Base-by-base conservation (phyloP, 2,888 invertebrate genomes). In the Heteromurus nitidus region DNA sequence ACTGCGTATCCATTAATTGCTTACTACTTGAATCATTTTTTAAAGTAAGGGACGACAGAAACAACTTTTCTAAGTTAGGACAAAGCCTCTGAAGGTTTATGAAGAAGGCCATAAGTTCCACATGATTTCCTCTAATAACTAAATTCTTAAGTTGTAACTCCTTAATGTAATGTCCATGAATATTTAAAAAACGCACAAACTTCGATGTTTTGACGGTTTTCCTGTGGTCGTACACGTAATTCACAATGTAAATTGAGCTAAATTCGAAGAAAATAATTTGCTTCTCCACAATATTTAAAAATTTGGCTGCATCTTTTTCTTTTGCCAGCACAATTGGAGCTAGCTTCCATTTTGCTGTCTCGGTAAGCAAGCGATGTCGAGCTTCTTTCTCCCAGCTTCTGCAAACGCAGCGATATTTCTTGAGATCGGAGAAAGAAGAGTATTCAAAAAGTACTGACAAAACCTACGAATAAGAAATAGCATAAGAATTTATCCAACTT, bases 341-440 rank as follows among this genome's bases (percentile, higher is more conserved):
- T 16, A 75, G 42, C 11, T 53, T 16, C 75, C 75, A 75, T 20
- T 28, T 65, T 36, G 24, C 26, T 2, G 65, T 65, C 67, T 75
- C 75, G 1, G 30, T 65, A 2, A 53, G n/a, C 18, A 75, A 20
- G 28, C 24, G 9, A 28, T 75, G 67, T 20, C 67, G 42, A 9
- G 75, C 75, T 26, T 75, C 75, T 20, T 67, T 65, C 22, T 75
- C 75, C 75, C 75, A 75, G 5, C 30, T 31, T 53, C 58, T 22
- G 53, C 75, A 75, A 1, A 75, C 75, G 0, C 26, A 26, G 26
- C 75, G 53, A 26, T 65, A 58, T 26, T 53, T 65, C 28, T 75
- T 75, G 16, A 75, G 65, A 16, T 75, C 75, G 16, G 65, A 53
- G 18, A 75, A 75, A 0, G 75, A 36, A n/a, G 67, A 75, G 26